Conservation (phyloP, 2,113 vertebrate species). For the Lampris incognitus region DNA sequence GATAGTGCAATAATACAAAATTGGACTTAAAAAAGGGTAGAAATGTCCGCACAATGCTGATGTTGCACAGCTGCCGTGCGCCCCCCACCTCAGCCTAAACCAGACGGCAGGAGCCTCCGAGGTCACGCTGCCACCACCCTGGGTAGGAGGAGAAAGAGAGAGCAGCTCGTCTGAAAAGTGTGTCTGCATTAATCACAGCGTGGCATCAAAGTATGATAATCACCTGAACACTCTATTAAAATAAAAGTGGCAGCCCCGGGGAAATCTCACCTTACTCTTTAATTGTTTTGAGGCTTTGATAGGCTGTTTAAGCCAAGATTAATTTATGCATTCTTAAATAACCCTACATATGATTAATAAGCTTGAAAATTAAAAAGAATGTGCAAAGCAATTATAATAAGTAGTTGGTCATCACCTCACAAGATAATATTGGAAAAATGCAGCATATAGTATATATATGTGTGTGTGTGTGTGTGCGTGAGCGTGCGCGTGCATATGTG, state of each 20-base stretch:
- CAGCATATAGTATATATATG: conserved; percentile 71
- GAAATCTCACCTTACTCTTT: conserved; percentile 99
- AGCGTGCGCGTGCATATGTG: conserved; percentile 13
- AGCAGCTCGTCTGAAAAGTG: conserved; percentile 93
- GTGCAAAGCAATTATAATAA: conserved; percentile 99
- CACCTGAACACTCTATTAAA: conserved; percentile 99
- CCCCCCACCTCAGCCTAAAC: too few relatives aligned
- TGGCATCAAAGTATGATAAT: conserved; percentile 97
- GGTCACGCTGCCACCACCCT: conserved; percentile 88
- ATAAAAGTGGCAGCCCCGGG: conserved; percentile 98
- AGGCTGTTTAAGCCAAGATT: conserved; percentile 99
- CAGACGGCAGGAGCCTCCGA: too few relatives aligned
- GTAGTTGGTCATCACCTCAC: conserved; percentile 99
- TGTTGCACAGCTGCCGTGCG: too few relatives aligned
- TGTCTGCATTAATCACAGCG: conserved; percentile 99
- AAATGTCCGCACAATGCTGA: too few relatives aligned
- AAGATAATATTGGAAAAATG: conserved; percentile 91
- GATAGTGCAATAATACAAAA: too few relatives aligned
- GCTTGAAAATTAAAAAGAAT: conserved; percentile 99
- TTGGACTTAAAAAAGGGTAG: too few relatives aligned
- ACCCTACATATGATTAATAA: conserved; percentile 99
- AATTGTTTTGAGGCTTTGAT: conserved; percentile 99
- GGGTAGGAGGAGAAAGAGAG: conserved; percentile 62
- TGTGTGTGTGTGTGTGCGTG: conserved; percentile 33
- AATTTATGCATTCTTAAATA: conserved; percentile 99